Evolutionary conservation across 2,797 vertebrate genomes (phyloP).

Genomic region (Schizopygopsis malacanthus): DNA sequence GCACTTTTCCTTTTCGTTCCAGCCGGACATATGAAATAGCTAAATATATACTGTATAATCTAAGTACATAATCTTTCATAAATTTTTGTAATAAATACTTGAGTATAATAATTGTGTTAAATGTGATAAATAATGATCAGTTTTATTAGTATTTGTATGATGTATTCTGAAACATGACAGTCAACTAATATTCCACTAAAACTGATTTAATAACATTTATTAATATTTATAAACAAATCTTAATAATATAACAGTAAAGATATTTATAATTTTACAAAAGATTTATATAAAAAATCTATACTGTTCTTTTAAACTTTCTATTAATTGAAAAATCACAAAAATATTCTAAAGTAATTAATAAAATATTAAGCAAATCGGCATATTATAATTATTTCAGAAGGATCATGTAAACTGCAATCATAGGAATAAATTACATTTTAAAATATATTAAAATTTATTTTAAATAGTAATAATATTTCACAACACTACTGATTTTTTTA

Average conservation of each 20-base stretch:
- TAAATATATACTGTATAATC: not conserved
- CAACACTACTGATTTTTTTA: not conserved
- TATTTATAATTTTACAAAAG: not conserved
- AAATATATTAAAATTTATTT: not conserved
- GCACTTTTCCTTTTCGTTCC: not conserved
- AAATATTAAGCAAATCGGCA: not conserved
- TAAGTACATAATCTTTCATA: not conserved
- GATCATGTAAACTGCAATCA: not conserved
- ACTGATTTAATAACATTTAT: not conserved
- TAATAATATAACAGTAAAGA: not conserved
- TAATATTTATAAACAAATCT: not conserved
- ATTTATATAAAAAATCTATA: not conserved
- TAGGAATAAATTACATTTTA: not conserved
- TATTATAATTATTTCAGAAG: not conserved
- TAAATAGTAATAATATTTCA: not conserved
- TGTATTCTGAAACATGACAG: not conserved
- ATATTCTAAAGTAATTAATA: not conserved
- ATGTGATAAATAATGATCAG: not conserved
- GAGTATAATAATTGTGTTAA: not conserved
- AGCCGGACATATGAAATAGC: not conserved
- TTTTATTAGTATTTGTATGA: not conserved
- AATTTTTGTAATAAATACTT: not conserved
- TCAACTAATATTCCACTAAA: not conserved
- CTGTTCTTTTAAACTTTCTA: not conserved
- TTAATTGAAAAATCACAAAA: not conserved